A percentile compares a stretch with the other conserved stretches of the same genome.
phyloP scores from a whole-genome alignment of 2,113 vertebrate species.

The Echinops telfairi region DNA sequence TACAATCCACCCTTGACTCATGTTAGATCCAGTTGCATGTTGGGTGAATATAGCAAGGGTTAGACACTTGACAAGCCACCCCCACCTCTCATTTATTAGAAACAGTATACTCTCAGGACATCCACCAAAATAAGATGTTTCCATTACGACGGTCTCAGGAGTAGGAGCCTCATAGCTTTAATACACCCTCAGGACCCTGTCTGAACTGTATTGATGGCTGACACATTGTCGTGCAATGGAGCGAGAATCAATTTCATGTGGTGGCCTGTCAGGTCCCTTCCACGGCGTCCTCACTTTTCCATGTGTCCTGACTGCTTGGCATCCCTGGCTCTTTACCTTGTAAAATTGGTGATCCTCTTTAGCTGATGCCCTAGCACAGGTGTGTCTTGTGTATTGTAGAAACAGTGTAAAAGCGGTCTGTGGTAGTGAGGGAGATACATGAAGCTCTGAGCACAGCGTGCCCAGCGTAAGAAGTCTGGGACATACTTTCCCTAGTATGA shows the following conservation, averaged over 20 bases:
- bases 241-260: neutral
- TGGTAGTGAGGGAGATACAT: neutral
- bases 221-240: neutral
- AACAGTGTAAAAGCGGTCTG: no score
- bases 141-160: neutral
- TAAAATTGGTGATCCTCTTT: no score
- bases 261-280: neutral
- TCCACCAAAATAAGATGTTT: no score
- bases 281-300: neutral
- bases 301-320: neutral
- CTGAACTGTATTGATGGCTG: neutral
- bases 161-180: neutral
- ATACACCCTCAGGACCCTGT: neutral
- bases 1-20: no score
- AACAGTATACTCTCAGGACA: no score
- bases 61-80: no score
- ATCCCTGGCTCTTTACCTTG: neutral
- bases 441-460: neutral
- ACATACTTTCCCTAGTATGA: neutral
- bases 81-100: no score
- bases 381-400: no score
- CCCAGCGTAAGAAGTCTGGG: neutral
- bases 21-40: no score
- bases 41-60: no score
- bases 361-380: no score